Evolutionary conservation across 1,140 invertebrate genomes (phyloP), one percentile per base, ranked within the genome.

Genomic region (Penaeus chinensis): DNA sequence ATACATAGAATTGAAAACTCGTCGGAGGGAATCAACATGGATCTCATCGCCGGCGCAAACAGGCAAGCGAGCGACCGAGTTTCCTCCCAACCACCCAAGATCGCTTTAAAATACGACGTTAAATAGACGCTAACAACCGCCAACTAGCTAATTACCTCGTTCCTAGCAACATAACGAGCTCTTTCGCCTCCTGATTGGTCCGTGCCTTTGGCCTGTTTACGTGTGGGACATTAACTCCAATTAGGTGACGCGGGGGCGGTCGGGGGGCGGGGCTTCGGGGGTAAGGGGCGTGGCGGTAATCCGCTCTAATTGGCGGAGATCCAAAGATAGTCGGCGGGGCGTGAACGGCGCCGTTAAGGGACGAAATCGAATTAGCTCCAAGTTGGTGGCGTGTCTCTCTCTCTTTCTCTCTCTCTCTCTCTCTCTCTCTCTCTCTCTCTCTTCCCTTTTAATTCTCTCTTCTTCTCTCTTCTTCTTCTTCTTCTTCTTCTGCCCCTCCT

Each of bases 181-280:
- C 71, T 22, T 65, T 65, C 69, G 20, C 47, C 42, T 47, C 47
- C 76, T 84, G 82, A 84, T 84, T 84, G 82, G 83, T 79, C 27
- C 32, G 27, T 62, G 74, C 83, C 83, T 79, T 63, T 79, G 60
- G 54, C 74, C 78, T 85, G 83, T 85, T 85, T 85, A 76, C 83
- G 83, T 85, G 83, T 63, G 74, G 83, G 83, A 78, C 62, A 85
- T 85, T 85, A 85, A 32, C 74, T 54, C 42, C 83, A 78, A 85
- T 85, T 85, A 85, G 74, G 27, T 13, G 19, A 47, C 65, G 74
- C 65, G 42, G 47, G 37, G 62, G 27, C 32, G 19, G 8, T 32
- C 69, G 66, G 71, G 71, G 60, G 71, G 32, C 27, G 54, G 18
- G 5, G 83, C 74, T 85, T 85, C 65, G 83, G 60, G 19, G 11